Percentiles rank a stretch among this genome's conserved stretches.
Evolutionary conservation across 2,113 vertebrate species (phyloP).

Genomic region (Fregata magnificens): DNA sequence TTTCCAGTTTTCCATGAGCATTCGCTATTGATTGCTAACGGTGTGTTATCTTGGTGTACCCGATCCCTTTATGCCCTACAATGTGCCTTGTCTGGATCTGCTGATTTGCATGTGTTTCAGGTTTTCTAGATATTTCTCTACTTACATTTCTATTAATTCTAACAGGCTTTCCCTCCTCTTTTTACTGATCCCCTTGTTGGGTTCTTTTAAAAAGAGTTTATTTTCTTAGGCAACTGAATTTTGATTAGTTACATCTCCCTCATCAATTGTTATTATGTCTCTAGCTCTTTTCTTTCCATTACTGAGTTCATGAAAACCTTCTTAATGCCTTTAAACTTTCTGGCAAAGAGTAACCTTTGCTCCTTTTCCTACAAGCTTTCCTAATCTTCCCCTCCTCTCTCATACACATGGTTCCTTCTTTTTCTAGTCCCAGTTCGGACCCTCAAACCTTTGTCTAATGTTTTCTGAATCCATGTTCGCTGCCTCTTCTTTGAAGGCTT

Average conservation of each 20-base stretch:
- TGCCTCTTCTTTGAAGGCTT: not conserved
- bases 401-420: not conserved
- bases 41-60: not conserved
- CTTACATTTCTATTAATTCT: not conserved
- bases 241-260: not conserved
- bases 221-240: slow-evolving; percentile 22
- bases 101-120: not conserved
- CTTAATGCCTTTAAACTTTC: not conserved
- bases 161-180: not conserved
- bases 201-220: not conserved
- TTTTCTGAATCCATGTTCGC: not conserved
- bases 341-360: not conserved
- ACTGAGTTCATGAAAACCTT: not conserved
- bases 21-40: not conserved
- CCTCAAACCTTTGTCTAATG: not conserved
- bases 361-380: not conserved
- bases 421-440: not conserved
- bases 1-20: slow-evolving; percentile 36
- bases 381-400: not conserved
- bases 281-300: not conserved
- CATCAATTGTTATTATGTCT: not conserved
- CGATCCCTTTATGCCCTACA: not conserved
- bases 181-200: not conserved
- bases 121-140: not conserved
- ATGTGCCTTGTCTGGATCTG: not conserved